phyloP scores from a whole-genome alignment of 2,113 vertebrate species.

The Mormoops blainvillei region DNA sequence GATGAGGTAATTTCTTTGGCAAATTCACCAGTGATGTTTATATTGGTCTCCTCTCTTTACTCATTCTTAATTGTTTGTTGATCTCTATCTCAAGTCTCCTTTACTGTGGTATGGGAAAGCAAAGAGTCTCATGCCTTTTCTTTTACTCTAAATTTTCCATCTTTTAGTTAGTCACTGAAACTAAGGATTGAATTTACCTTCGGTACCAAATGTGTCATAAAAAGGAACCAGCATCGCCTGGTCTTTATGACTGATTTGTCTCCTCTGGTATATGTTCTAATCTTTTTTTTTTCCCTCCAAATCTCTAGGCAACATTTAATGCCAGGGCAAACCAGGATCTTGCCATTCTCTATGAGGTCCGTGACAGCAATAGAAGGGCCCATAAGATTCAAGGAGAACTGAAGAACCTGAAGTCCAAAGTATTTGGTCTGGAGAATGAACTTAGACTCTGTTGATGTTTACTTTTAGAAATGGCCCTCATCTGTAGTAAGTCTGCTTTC shows the following conservation, averaged over 20 bases:
- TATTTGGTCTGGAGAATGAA: constrained; percentile 91
- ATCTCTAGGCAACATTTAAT: constrained; percentile 84
- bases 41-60: neutral
- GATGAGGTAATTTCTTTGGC: neutral
- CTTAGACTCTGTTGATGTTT: constrained; percentile 84
- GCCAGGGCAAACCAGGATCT: constrained; percentile 90
- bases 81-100: neutral
- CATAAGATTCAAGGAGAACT: constrained; percentile 91
- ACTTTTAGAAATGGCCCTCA: no score
- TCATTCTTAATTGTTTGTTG: neutral
- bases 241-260: neutral
- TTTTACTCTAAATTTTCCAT: neutral
- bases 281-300: neutral
- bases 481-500: neutral
- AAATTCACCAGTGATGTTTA: neutral
- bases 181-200: neutral
- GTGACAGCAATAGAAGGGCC: constrained; percentile 86
- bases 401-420: constrained; percentile 90
- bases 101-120: neutral
- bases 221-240: neutral
- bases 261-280: neutral
- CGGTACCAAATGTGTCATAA: neutral
- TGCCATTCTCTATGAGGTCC: constrained; percentile 89
- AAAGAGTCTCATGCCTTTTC: neutral
- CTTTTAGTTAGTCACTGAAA: neutral